phyloP scores from a whole-genome alignment of 2,888 invertebrate species.

The Deilephila elpenor region DNA sequence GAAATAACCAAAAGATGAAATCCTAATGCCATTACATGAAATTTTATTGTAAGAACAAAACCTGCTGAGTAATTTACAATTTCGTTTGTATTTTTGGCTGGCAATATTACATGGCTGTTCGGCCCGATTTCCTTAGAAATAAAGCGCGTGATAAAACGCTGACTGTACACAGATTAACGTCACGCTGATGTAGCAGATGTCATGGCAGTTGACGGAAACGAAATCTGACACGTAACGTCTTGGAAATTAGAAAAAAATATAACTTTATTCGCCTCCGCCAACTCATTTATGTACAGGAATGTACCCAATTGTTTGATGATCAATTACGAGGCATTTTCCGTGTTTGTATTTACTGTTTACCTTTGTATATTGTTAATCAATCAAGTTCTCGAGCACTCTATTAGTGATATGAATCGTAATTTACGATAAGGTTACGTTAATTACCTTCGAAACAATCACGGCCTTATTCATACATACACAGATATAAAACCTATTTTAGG shows the following conservation, averaged over 20 bases:
- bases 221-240: constrained; percentile 45
- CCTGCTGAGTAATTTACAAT: neutral
- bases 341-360: neutral
- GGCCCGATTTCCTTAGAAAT: constrained; percentile 35
- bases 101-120: neutral
- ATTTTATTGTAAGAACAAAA: neutral
- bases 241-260: constrained; percentile 27
- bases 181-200: constrained; percentile 58
- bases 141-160: constrained; percentile 52
- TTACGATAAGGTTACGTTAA: no score
- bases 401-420: neutral
- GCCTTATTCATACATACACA: no score
- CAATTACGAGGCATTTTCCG: neutral
- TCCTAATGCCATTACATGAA: neutral
- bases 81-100: constrained; percentile 3
- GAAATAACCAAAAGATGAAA: neutral
- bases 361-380: neutral
- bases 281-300: neutral
- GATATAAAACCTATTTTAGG: no score
- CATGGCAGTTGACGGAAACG: constrained; percentile 44
- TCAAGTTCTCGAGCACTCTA: neutral
- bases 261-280: constrained; percentile 2
- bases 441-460: no score
- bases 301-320: neutral
- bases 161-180: constrained; percentile 58